Conservation (phyloP, 2,888 invertebrate genomes). For the Taphrorychus bicolor region DNA sequence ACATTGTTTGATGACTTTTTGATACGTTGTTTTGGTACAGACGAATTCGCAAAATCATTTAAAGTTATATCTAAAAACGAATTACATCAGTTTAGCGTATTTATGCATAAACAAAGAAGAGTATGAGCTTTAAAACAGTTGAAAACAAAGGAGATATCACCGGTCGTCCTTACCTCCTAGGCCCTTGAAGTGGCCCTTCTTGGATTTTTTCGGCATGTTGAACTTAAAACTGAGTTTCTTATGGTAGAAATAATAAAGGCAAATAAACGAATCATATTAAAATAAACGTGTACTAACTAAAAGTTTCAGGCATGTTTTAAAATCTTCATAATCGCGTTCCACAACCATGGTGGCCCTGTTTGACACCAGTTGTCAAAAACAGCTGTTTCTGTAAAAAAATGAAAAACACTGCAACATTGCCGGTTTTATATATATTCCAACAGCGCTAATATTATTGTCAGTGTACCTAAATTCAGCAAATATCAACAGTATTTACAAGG, state of each 20-base stretch:
- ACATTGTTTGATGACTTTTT: slow-evolving; percentile 55
- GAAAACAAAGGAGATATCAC: neutral
- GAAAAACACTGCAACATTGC: neutral
- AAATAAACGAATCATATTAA: slow-evolving; percentile 50
- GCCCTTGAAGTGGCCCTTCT: slow-evolving; percentile 50
- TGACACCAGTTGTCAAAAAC: slow-evolving; percentile 11
- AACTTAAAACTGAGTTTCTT: slow-evolving; percentile 39
- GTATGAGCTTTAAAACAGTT: neutral
- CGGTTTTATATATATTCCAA: too few species aligned
- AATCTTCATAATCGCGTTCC: slow-evolving; percentile 53
- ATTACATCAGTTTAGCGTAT: neutral
- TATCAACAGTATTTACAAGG: too few species aligned
- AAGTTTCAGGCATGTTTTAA: slow-evolving; percentile 43
- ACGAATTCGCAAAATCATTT: slow-evolving; percentile 70
- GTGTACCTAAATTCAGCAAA: too few species aligned
- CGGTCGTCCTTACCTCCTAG: slow-evolving; percentile 57
- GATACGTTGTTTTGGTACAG: slow-evolving; percentile 50
- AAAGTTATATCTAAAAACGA: slow-evolving; percentile 66
- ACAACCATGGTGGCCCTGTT: slow-evolving; percentile 54
- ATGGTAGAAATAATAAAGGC: slow-evolving; percentile 51
- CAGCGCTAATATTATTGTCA: too few species aligned
- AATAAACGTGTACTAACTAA: slow-evolving; percentile 48
- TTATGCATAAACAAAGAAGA: neutral
- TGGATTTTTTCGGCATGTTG: slow-evolving; percentile 56
- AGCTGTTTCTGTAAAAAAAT: too few species aligned